Evolutionary conservation across 2,113 vertebrate genomes (phyloP), one percentile per base, ranked within the genome.

Genomic region (Dryoscopus gambensis): DNA sequence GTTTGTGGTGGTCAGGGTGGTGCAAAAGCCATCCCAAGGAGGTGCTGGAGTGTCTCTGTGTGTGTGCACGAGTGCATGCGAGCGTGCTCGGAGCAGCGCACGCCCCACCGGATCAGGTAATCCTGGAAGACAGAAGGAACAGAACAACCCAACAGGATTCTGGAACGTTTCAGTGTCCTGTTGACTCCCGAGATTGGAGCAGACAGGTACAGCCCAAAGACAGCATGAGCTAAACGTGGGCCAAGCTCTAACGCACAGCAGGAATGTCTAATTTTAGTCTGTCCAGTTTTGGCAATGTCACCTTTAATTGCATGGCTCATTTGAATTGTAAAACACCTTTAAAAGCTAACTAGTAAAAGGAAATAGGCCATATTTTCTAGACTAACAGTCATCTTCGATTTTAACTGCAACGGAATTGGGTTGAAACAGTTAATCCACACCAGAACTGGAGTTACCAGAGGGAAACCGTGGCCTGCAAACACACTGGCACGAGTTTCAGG

Each of bases 251-350:
- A 88, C 91, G 80, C 91, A 93, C 95, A 96, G 96, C 89, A 96
- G 94, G 89, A 94, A 96, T 75, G 85, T 90, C 91, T 97, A 89
- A 91, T 97, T 96, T 96, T 96, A 92, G 89, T 44, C 95, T 95
- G 95, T 95, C 95, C 95, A 97, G 23, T 93, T 96, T 87, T 95
- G 95, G 96, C 96, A 95, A 92, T 84, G 93, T 95, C 90, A 93
- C 95, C 94, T 97, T 94, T 95, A 97, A 95, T 95, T 95, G 94
- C 93, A 91, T 18, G 94, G 87, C 93, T 96, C 94, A 94, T 96
- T 97, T 96, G 95, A 97, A 97, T 97, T 93, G 95, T 95, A 97
- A 96, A 95, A 94, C 91, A 93, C 90, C 91, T 96, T 91, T 91
- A 92, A 93, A 95, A 94, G 84, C 92, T 96, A 95, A 94, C 88